Conservation (phyloP, 1,140 invertebrate genomes). For the Zaprionus capensis region DNA sequence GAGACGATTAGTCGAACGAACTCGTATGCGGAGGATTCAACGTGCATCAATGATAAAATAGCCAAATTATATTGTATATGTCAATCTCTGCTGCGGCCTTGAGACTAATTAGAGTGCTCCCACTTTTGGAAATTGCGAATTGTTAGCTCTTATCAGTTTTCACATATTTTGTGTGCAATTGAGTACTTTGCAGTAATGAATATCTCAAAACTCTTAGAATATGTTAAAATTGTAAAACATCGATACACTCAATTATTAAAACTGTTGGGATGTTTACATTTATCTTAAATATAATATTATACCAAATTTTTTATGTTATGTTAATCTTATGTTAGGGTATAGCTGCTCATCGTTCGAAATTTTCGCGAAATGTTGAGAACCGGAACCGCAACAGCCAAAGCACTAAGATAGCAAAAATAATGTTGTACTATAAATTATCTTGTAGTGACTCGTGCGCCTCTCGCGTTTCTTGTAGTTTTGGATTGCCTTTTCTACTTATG, state of each 20-base stretch:
- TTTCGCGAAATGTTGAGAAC: not conserved
- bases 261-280: too few species aligned
- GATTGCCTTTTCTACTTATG: constrained; percentile 31
- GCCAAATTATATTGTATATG: constrained; percentile 85
- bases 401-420: not conserved
- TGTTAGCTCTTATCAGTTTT: not conserved
- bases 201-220: too few species aligned
- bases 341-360: not conserved
- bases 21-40: constrained; percentile 85
- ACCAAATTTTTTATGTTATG: not conserved
- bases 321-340: not conserved
- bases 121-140: not conserved
- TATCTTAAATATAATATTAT: too few species aligned
- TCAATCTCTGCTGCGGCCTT: constrained; percentile 12
- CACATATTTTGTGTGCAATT: too few species aligned
- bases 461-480: constrained; percentile 23
- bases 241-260: not conserved
- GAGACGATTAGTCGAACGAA: constrained; percentile 87
- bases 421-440: not conserved
- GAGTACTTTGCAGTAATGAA: too few species aligned
- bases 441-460: not conserved
- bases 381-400: not conserved
- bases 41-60: constrained; percentile 85
- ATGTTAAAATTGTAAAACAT: not conserved
- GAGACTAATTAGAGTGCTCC: not conserved